A percentile compares a stretch with the other conserved stretches of the same genome.
These are phyloP conservation scores for Eriocheir sinensis DNA, from an alignment of 1,140 invertebrate genomes.

Conservation along the genomic window DNA sequence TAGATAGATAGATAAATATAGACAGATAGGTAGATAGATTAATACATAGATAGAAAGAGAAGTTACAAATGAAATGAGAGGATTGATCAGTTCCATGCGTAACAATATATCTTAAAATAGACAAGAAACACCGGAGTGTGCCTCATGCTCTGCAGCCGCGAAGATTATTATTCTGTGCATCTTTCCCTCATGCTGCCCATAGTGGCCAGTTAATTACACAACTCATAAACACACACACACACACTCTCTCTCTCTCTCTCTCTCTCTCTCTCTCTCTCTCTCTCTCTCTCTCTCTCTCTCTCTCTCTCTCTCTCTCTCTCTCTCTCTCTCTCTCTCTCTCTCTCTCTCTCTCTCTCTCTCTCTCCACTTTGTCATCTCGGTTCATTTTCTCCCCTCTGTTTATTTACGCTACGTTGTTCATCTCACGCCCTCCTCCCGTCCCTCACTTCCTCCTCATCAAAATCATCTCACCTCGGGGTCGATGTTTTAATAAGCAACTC, in stretches of 20 bases:
- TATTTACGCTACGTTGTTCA: not conserved
- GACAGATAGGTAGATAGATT: too few relatives aligned
- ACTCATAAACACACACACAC: not conserved
- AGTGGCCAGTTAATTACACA: too few relatives aligned
- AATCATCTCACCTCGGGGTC: not conserved
- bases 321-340: slow-evolving; percentile 22
- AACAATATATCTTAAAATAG: too few relatives aligned
- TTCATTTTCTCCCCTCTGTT: not conserved
- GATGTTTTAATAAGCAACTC: slow-evolving; percentile 5
- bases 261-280: not conserved
- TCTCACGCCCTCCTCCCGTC: too few relatives aligned
- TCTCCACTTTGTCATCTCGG: not conserved
- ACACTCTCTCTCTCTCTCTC: not conserved
- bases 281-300: not conserved
- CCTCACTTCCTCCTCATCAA: not conserved
- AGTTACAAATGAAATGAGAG: too few relatives aligned
- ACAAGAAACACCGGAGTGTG: too few relatives aligned
- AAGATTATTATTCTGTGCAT: too few relatives aligned
- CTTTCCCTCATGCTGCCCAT: too few relatives aligned
- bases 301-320: slow-evolving; percentile 20
- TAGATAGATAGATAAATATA: too few relatives aligned
- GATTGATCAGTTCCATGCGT: too few relatives aligned
- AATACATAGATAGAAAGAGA: too few relatives aligned
- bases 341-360: slow-evolving; percentile 18
- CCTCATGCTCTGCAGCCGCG: too few relatives aligned